These are phyloP conservation scores for Mormyrops attenuatus DNA, from an alignment of 2,797 vertebrate genomes.

Conservation along the genomic window DNA sequence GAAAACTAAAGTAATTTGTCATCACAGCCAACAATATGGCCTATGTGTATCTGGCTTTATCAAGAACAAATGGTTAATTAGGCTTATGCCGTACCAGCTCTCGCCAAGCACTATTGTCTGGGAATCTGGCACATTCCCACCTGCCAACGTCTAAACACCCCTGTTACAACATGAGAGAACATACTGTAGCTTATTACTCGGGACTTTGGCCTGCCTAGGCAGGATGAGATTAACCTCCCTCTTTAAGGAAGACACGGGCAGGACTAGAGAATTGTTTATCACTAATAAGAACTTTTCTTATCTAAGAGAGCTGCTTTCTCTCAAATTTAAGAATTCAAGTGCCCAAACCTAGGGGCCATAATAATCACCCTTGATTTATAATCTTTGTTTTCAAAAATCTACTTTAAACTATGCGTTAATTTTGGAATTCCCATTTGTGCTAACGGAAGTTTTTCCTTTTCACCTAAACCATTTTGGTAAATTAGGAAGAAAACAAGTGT, in stretches of 20 bases:
- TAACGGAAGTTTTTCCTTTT: not conserved
- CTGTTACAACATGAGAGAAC: constrained; percentile 14
- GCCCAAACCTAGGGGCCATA: not conserved
- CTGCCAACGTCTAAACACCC: constrained; percentile 16
- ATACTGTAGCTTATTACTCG: constrained; percentile 19
- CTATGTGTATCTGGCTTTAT: not conserved
- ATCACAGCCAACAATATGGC: not conserved
- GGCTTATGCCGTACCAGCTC: not conserved
- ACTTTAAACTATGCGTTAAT: not conserved
- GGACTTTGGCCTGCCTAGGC: constrained; percentile 20
- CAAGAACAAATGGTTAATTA: not conserved
- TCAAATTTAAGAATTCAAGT: not conserved
- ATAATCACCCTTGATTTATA: not conserved
- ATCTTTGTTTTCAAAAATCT: not conserved
- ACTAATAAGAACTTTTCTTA: not conserved
- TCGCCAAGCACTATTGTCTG: not conserved
- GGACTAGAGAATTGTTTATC: not conserved
- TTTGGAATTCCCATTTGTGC: not conserved
- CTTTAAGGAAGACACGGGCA: constrained; percentile 1
- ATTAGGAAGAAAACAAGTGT: not conserved
- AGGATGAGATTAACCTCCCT: constrained; percentile 40
- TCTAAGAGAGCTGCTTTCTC: not conserved
- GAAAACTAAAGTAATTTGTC: not conserved
- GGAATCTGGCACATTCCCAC: not conserved
- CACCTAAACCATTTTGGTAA: not conserved